These are phyloP conservation scores for Burhinus oedicnemus DNA, from an alignment of 2,113 vertebrate genomes.

Conservation along the genomic window DNA sequence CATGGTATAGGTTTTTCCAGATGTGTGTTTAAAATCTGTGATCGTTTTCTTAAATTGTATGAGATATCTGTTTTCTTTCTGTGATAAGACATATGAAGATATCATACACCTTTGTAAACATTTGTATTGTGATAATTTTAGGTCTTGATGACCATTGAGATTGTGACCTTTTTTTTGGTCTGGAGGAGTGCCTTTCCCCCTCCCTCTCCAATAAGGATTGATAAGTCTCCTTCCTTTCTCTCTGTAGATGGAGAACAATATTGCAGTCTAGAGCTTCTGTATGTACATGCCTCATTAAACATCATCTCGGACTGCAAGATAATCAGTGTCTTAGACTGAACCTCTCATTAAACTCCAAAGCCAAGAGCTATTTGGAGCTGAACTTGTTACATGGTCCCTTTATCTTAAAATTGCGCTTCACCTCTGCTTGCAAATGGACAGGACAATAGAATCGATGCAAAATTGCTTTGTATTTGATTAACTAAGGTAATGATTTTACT, in stretches of 20 bases:
- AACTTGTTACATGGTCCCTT: conserved; percentile 64
- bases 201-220: not conserved
- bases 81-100: not conserved
- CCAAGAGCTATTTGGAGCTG: conserved; percentile 71
- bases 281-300: conserved; percentile 45
- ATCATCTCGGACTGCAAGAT: conserved; percentile 66
- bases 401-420: conserved; percentile 41
- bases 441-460: conserved; percentile 48
- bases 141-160: not conserved
- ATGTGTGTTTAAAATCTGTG: not conserved
- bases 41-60: not conserved
- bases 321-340: conserved; percentile 80
- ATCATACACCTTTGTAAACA: not conserved
- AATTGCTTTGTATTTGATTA: conserved; percentile 35
- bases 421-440: conserved; percentile 53
- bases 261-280: conserved; percentile 22
- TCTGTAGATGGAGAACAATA: not conserved
- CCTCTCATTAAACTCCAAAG: conserved; percentile 79
- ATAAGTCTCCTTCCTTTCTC: not conserved
- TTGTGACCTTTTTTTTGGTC: not conserved
- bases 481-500: not conserved
- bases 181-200: not conserved
- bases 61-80: not conserved
- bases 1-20: not conserved
- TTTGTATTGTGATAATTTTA: not conserved